Evolutionary conservation across 1,140 invertebrate genomes (phyloP).

Genomic region (Ostrea edulis): DNA sequence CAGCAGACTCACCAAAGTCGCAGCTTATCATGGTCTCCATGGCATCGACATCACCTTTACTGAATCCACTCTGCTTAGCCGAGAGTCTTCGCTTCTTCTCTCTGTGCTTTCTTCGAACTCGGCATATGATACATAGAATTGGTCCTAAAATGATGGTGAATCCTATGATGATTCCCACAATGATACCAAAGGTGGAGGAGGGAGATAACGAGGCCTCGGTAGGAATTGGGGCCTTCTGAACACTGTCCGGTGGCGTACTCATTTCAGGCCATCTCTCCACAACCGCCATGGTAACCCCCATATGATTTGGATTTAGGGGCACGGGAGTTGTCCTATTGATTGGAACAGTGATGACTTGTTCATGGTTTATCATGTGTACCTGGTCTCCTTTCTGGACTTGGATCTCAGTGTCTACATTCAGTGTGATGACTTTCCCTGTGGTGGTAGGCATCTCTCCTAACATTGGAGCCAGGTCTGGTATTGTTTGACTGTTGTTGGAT

Average conservation of each 20-base stretch:
- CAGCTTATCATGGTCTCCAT: conserved; percentile 71
- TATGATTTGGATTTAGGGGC: not conserved
- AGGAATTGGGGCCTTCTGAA: not conserved
- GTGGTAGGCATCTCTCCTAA: not conserved
- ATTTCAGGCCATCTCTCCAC: not conserved
- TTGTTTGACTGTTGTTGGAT: not conserved
- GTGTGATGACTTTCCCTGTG: not conserved
- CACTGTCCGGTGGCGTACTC: not conserved
- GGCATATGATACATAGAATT: conserved; percentile 70
- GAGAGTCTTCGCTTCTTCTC: conserved; percentile 55
- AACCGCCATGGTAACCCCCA: conserved; percentile 19
- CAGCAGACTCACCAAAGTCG: conserved; percentile 63
- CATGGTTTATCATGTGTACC: not conserved
- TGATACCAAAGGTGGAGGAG: conserved; percentile 65
- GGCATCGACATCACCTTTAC: conserved; percentile 50
- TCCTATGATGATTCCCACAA: conserved; percentile 65
- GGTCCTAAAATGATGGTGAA: conserved; percentile 71
- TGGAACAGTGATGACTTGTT: conserved; percentile 17
- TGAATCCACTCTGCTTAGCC: conserved; percentile 43
- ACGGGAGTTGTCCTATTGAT: not conserved
- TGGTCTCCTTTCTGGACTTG: not conserved
- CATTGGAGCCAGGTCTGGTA: not conserved
- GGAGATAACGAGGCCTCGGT: not conserved
- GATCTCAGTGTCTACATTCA: conserved; percentile 19
- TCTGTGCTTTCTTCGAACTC: conserved; percentile 58